Evolutionary conservation across 1,140 invertebrate species (phyloP), one percentile per base, ranked within the genome.

Genomic region (Trypoxylus dichotomus): DNA sequence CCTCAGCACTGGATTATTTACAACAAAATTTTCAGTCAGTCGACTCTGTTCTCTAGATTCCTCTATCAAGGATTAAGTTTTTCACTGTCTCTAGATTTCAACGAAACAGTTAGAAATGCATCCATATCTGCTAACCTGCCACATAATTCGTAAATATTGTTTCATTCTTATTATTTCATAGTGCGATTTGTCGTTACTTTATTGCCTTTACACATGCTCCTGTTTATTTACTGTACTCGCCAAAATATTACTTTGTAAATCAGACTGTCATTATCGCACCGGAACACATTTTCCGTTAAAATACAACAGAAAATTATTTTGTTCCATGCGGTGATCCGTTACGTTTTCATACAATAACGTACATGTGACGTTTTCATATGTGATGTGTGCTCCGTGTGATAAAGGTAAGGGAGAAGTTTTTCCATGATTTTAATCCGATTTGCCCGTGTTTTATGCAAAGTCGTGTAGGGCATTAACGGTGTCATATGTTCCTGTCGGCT

Each of bases 401-500:
- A 54, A 68, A 68, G 11, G 60, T 15, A 68, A 10, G 60, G 8
- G 60, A 68, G 24, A 68, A 68, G 21, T 27, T 68, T 29, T 24
- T 5, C 19, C 60, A 24, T 29, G 21, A 68, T 68, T 68, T 27
- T 68, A 68, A 68, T 68, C 60, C 60, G 60, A 68, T 68, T 68
- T 68, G 60, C 60, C 21, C 11, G 60, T 24, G 24, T 68, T 68
- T 68, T 68, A 68, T 68, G 60, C 60, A 68, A 68, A 27, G 60
- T 68, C 60, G 60, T 68, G 60, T 68, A 68, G 60, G 60, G 27
- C 60, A 68, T 68, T 68, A 68, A 68, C 24, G 60, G 60, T 68
- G 60, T 68, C 60, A 68, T 68, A 29, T 68, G 60, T 68, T 68
- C 21, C 60, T 68, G 60, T 68, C 60, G 60, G 60, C 47, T 54